phyloP scores from a whole-genome alignment of 1,140 invertebrate species.

The Pseudoatta argentina region DNA sequence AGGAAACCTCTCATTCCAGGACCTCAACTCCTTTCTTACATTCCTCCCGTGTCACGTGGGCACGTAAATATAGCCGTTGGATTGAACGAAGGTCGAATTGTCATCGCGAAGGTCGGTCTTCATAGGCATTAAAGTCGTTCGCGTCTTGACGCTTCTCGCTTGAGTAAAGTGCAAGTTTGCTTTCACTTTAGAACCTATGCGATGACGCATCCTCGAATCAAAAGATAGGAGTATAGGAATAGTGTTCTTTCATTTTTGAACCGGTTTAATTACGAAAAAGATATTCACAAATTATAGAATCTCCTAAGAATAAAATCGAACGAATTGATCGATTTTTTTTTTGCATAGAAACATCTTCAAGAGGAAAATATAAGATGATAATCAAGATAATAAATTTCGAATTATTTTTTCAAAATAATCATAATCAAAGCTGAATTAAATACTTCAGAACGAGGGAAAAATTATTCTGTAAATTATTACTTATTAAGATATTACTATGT shows the following conservation, averaged over 20 bases:
- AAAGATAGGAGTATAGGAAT: background rate
- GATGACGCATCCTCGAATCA: constrained; percentile 3
- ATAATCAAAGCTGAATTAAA: background rate
- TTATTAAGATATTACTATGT: background rate
- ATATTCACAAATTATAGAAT: background rate
- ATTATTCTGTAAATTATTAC: background rate
- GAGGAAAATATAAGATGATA: background rate
- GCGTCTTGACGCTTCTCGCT: constrained; percentile 11
- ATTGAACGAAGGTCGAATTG: constrained; percentile 53
- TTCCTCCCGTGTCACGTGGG: constrained; percentile 24
- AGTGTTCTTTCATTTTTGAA: background rate
- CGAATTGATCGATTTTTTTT: background rate
- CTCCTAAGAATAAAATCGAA: background rate
- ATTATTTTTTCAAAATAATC: background rate
- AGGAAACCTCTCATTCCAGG: constrained; percentile 29
- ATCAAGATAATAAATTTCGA: background rate
- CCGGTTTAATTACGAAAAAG: constrained; percentile 20
- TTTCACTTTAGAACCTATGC: constrained; percentile 45
- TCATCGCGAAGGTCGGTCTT: constrained; percentile 58
- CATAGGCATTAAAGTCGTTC: constrained; percentile 37
- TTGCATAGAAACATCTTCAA: background rate
- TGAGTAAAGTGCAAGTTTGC: constrained; percentile 32
- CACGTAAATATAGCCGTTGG: constrained; percentile 22
- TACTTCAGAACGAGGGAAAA: background rate
- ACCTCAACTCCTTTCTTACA: constrained; percentile 27